These are phyloP conservation scores for Candidula unifasciata DNA, from an alignment of 2,888 invertebrate species.

Conservation along the genomic window DNA sequence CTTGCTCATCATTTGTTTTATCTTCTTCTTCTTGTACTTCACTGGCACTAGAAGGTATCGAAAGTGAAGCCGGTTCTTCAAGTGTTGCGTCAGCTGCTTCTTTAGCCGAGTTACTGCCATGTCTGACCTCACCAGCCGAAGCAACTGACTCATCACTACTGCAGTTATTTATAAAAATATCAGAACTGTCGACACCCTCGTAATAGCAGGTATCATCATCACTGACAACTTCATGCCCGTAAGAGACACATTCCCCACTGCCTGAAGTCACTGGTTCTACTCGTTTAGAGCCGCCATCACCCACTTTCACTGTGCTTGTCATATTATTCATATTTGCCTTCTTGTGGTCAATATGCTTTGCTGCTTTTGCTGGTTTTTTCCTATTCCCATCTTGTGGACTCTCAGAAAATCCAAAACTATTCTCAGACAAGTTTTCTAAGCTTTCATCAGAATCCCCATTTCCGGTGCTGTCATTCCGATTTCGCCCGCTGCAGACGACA, in stretches of 20 bases:
- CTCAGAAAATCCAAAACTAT: conserved; percentile 27
- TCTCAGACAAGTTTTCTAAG: conserved; percentile 48
- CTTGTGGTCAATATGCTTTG: conserved; percentile 38
- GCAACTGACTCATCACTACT: conserved; percentile 51
- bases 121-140: conserved; percentile 29
- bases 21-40: conserved; percentile 6
- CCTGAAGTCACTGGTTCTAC: conserved; percentile 29
- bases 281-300: conserved; percentile 20
- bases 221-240: conserved; percentile 31
- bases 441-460: conserved; percentile 52
- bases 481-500: conserved; percentile 37
- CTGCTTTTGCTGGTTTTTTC: conserved; percentile 29
- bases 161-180: conserved; percentile 42
- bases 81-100: conserved; percentile 2
- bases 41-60: not conserved
- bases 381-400: conserved; percentile 45
- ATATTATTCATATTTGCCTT: conserved; percentile 17
- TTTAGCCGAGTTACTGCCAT: not conserved
- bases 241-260: conserved; percentile 39
- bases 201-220: conserved; percentile 49
- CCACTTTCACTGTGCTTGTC: conserved; percentile 13
- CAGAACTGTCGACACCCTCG: conserved; percentile 51
- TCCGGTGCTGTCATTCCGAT: conserved; percentile 46
- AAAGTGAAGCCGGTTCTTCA: conserved; percentile 1
- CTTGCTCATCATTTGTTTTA: not conserved